phyloP scores from a whole-genome alignment of 1,140 invertebrate species.

The Limonius californicus region DNA sequence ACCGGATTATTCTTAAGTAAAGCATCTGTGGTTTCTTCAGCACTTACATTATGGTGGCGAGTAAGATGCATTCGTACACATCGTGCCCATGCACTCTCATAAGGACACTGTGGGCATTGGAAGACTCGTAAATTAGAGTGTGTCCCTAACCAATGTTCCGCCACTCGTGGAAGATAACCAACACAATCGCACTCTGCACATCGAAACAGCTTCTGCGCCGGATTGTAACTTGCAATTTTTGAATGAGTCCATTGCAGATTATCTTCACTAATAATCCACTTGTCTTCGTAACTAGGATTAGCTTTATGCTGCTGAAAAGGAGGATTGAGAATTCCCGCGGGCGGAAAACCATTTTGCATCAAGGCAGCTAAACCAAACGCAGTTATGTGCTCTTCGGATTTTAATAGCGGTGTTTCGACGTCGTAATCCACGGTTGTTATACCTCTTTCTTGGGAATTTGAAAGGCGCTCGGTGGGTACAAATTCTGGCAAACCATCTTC shows the following conservation, averaged over 20 bases:
- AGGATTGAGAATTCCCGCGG: slow-evolving; percentile 54
- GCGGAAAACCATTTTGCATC: slow-evolving; percentile 68
- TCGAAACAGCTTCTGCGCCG: slow-evolving; percentile 66
- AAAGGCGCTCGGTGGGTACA: slow-evolving; percentile 45
- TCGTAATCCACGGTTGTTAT: slow-evolving; percentile 48
- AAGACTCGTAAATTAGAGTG: slow-evolving; percentile 73
- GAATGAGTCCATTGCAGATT: slow-evolving; percentile 65
- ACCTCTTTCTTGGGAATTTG: slow-evolving; percentile 46
- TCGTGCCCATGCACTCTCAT: slow-evolving; percentile 70
- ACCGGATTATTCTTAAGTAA: slow-evolving; percentile 68
- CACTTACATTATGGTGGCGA: slow-evolving; percentile 62
- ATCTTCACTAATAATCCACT: slow-evolving; percentile 67
- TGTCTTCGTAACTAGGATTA: slow-evolving; percentile 56
- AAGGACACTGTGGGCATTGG: slow-evolving; percentile 68
- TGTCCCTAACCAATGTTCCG: slow-evolving; percentile 79
- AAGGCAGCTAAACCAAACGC: slow-evolving; percentile 66
- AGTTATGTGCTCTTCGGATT: slow-evolving; percentile 62
- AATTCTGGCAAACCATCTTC: slow-evolving; percentile 65
- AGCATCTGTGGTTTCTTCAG: slow-evolving; percentile 55
- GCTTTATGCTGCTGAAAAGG: slow-evolving; percentile 51
- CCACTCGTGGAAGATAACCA: slow-evolving; percentile 70
- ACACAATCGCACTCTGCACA: slow-evolving; percentile 76
- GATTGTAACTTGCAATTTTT: slow-evolving; percentile 68
- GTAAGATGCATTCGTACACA: slow-evolving; percentile 70
- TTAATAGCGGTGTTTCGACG: slow-evolving; percentile 51